phyloP scores from a whole-genome alignment of 2,113 vertebrate species.

The Piaya cayana region DNA sequence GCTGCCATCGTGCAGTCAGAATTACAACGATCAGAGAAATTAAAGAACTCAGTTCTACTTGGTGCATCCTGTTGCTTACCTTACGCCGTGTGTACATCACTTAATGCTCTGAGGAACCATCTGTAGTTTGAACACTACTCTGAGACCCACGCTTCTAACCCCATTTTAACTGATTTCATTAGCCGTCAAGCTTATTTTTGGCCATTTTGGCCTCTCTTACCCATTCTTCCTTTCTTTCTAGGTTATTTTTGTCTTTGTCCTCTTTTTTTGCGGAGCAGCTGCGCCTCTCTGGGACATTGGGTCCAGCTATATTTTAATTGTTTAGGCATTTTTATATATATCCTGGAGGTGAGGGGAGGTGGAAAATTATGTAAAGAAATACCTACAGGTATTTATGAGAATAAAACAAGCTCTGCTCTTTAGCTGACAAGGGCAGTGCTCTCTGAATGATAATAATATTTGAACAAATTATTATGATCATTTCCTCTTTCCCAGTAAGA shows the following conservation, averaged over 20 bases:
- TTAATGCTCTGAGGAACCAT: not conserved
- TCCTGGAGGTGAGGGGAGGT: not conserved
- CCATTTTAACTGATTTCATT: slow-evolving; percentile 51
- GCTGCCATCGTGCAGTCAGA: not conserved
- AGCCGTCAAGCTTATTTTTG: slow-evolving; percentile 44
- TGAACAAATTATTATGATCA: not conserved
- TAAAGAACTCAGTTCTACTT: not conserved
- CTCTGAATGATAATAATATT: not conserved
- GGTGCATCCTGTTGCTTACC: not conserved
- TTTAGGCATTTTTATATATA: slow-evolving; percentile 22
- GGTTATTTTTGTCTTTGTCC: slow-evolving; percentile 62
- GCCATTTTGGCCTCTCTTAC: slow-evolving; percentile 42
- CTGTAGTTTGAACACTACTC: not conserved
- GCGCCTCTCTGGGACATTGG: slow-evolving; percentile 24
- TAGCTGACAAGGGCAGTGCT: not conserved
- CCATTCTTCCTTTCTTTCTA: slow-evolving; percentile 32
- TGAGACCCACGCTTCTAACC: slow-evolving; percentile 47
- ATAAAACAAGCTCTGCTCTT: not conserved
- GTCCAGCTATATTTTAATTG: slow-evolving; percentile 19
- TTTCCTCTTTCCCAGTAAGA: not conserved
- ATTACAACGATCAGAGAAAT: not conserved
- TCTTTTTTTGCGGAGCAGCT: slow-evolving; percentile 49
- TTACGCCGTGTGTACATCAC: not conserved
- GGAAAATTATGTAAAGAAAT: not conserved
- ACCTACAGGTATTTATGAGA: not conserved